Conservation (phyloP, 2,113 vertebrate species). For the Hippopotamus amphibius region DNA sequence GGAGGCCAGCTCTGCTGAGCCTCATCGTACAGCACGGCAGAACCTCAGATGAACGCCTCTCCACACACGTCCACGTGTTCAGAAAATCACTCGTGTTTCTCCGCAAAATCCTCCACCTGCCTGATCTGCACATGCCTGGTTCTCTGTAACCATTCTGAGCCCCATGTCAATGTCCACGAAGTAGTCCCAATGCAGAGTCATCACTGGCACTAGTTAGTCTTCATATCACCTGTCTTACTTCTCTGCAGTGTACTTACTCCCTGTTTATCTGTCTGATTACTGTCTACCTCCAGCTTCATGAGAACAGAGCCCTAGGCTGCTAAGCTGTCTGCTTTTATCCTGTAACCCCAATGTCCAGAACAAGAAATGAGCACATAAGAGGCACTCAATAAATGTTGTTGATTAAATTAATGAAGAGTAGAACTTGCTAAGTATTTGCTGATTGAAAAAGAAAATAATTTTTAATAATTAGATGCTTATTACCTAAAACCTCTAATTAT, state of each 20-base stretch:
- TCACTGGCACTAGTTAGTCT: neutral
- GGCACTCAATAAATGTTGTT: neutral
- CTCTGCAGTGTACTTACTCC: rapidly evolving
- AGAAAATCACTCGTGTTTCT: neutral
- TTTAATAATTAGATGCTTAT: neutral
- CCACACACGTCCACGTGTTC: rapidly evolving
- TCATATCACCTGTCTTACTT: neutral
- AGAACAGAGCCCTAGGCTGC: neutral
- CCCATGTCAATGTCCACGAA: rapidly evolving
- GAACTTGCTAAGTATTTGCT: neutral
- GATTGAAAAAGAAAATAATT: neutral
- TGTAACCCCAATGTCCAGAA: neutral
- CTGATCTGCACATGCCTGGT: neutral
- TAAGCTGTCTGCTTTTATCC: neutral
- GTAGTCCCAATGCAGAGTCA: rapidly evolving
- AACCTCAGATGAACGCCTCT: neutral
- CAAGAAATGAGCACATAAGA: neutral
- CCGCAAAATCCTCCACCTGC: neutral
- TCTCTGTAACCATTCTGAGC: neutral
- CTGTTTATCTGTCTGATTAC: rapidly evolving
- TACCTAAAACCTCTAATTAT: neutral
- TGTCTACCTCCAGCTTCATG: neutral
- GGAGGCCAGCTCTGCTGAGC: neutral
- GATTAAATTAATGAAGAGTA: neutral
- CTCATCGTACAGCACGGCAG: rapidly evolving